Evolutionary conservation across 2,888 invertebrate species (phyloP).

Genomic region (Dermolepida albohirtum): DNA sequence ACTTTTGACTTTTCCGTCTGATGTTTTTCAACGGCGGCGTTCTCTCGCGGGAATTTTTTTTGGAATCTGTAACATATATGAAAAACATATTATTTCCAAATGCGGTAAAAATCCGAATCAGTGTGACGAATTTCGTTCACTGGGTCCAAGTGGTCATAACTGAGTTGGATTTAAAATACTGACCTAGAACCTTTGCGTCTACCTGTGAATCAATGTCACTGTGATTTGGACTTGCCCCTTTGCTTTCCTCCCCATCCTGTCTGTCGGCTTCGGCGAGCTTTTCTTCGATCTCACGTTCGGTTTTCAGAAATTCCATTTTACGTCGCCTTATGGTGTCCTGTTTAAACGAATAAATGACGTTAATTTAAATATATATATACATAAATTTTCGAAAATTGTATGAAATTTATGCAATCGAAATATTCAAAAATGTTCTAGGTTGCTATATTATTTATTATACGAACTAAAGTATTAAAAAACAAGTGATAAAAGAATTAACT

Average conservation of each 20-base stretch:
- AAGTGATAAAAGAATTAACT: too few species aligned
- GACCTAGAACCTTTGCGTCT: constrained; percentile 62
- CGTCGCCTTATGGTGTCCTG: constrained; percentile 69
- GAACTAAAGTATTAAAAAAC: too few species aligned
- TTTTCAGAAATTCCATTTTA: constrained; percentile 77
- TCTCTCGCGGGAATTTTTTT: constrained; percentile 39
- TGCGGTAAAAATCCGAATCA: neutral
- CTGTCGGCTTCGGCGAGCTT: constrained; percentile 74
- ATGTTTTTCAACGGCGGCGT: constrained; percentile 41
- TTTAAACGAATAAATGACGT: constrained; percentile 13
- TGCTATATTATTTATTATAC: too few species aligned
- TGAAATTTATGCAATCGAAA: too few species aligned
- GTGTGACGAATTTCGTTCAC: constrained; percentile 18
- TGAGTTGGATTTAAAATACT: constrained; percentile 52
- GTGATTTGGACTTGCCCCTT: constrained; percentile 63
- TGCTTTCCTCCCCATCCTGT: constrained; percentile 61
- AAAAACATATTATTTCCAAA: neutral
- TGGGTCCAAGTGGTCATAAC: constrained; percentile 12
- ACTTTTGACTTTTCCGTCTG: constrained; percentile 43
- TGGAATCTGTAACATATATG: constrained; percentile 20
- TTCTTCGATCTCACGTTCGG: constrained; percentile 82
- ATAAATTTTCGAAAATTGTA: too few species aligned
- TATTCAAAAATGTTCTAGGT: too few species aligned
- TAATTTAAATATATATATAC: neutral
- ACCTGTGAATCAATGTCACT: constrained; percentile 65